Conservation (phyloP, 2,113 vertebrate genomes). For the Malurus melanocephalus region DNA sequence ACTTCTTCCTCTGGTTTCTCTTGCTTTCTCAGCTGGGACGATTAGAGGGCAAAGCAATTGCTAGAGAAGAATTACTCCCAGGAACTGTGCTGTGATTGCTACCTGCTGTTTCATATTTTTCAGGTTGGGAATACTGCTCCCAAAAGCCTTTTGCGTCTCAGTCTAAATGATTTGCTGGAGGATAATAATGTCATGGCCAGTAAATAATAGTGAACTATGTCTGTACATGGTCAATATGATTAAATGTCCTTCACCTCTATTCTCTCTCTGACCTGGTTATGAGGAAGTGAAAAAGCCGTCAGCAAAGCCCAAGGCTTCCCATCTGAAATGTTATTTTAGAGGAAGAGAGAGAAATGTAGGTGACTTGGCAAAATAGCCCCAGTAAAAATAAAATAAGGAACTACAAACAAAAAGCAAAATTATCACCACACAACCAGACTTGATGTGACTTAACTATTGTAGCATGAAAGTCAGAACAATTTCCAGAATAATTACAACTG, state of each 20-base stretch:
- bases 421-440: neutral
- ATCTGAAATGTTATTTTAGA: constrained; percentile 54
- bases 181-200: constrained; percentile 84
- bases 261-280: constrained; percentile 70
- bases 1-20: constrained; percentile 16
- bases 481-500: neutral
- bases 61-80: constrained; percentile 69
- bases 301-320: constrained; percentile 39
- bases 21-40: constrained; percentile 59
- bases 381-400: constrained; percentile 17
- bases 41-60: constrained; percentile 77
- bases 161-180: constrained; percentile 79
- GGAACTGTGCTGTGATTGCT: constrained; percentile 74
- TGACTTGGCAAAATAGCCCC: constrained; percentile 31
- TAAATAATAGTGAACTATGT: constrained; percentile 83
- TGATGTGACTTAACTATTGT: neutral
- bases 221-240: constrained; percentile 81
- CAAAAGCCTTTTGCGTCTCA: constrained; percentile 76
- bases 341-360: constrained; percentile 17
- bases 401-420: constrained; percentile 16
- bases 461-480: neutral
- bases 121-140: constrained; percentile 73
- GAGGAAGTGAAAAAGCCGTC: constrained; percentile 49
- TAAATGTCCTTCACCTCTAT: constrained; percentile 77
- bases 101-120: constrained; percentile 77